phyloP scores from a whole-genome alignment of 2,888 invertebrate species.

The Sussaba pulchella region DNA sequence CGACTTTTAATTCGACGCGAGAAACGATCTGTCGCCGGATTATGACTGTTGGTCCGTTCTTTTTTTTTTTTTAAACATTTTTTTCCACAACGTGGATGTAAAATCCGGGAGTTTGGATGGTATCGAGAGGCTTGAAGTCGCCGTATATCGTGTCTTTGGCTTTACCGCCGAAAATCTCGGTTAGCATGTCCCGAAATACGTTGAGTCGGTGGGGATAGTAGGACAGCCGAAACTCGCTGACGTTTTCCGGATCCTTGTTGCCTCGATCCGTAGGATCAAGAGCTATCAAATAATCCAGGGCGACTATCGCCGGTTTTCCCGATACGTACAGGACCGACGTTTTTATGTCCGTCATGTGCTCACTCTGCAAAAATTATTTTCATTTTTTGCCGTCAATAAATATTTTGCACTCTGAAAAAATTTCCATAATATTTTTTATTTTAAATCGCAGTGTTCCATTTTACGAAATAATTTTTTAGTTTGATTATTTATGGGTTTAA shows the following conservation, averaged over 20 bases:
- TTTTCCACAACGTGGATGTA: slow-evolving; percentile 94
- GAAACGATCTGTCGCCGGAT: not conserved
- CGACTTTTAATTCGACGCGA: not conserved
- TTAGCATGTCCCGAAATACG: slow-evolving; percentile 89
- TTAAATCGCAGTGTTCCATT: slow-evolving; percentile 11
- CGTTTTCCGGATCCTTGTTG: slow-evolving; percentile 78
- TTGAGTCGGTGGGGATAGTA: slow-evolving; percentile 94
- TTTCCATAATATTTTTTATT: slow-evolving; percentile 30
- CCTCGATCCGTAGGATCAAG: slow-evolving; percentile 79
- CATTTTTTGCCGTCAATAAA: too few relatives aligned
- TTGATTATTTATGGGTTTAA: too few relatives aligned
- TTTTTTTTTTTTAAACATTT: slow-evolving; percentile 59
- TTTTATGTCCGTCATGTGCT: slow-evolving; percentile 92
- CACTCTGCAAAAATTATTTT: slow-evolving; percentile 88
- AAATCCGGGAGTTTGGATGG: slow-evolving; percentile 90
- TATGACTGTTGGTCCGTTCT: not conserved
- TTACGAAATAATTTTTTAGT: too few relatives aligned
- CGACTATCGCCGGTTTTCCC: slow-evolving; percentile 91
- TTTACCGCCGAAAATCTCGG: slow-evolving; percentile 88
- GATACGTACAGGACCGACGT: slow-evolving; percentile 93
- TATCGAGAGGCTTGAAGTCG: slow-evolving; percentile 91
- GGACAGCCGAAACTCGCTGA: slow-evolving; percentile 93
- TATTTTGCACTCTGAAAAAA: too few relatives aligned
- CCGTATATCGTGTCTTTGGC: slow-evolving; percentile 91
- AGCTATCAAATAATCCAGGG: slow-evolving; percentile 92